These are phyloP conservation scores for Austrofundulus limnaeus DNA, from an alignment of 2,113 vertebrate genomes.

Conservation along the genomic window DNA sequence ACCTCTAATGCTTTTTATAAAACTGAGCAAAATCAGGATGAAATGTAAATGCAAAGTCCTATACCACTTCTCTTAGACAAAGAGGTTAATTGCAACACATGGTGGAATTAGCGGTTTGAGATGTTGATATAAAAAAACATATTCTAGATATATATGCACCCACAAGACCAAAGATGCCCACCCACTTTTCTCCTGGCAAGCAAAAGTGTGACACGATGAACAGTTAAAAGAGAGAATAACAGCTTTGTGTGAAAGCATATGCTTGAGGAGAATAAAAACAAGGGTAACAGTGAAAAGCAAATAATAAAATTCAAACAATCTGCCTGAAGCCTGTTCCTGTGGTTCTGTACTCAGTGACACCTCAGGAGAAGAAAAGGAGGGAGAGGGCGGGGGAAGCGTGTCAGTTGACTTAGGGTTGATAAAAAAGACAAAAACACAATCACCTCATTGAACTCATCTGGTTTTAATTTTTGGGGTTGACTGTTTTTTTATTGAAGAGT, in stretches of 20 bases:
- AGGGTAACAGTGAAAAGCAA: slow-evolving; percentile 51
- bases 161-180: slow-evolving; percentile 54
- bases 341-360: slow-evolving; percentile 55
- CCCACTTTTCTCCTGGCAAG: slow-evolving; percentile 57
- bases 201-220: slow-evolving; percentile 64
- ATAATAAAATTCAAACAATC: slow-evolving; percentile 37
- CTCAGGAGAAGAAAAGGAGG: slow-evolving; percentile 35
- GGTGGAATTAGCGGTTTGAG: slow-evolving; percentile 31
- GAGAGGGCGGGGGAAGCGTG: slow-evolving; percentile 24
- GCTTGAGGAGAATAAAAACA: slow-evolving; percentile 51
- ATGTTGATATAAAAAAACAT: slow-evolving; percentile 42
- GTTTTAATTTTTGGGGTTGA: too few species aligned
- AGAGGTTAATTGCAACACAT: slow-evolving; percentile 24
- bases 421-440: slow-evolving; percentile 39
- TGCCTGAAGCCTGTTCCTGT: slow-evolving; percentile 68
- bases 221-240: slow-evolving; percentile 47
- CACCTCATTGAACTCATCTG: slow-evolving; percentile 29
- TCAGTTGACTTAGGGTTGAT: slow-evolving; percentile 61
- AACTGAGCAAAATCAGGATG: too few species aligned
- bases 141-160: slow-evolving; percentile 46
- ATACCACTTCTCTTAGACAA: slow-evolving; percentile 35
- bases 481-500: too few species aligned
- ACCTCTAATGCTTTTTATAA: too few species aligned
- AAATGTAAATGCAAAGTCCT: slow-evolving; percentile 24
- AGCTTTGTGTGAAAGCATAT: slow-evolving; percentile 57